Evolutionary conservation across 2,113 vertebrate species (phyloP), one percentile per base, ranked within the genome.

Genomic region (Phyllopteryx taeniolatus): DNA sequence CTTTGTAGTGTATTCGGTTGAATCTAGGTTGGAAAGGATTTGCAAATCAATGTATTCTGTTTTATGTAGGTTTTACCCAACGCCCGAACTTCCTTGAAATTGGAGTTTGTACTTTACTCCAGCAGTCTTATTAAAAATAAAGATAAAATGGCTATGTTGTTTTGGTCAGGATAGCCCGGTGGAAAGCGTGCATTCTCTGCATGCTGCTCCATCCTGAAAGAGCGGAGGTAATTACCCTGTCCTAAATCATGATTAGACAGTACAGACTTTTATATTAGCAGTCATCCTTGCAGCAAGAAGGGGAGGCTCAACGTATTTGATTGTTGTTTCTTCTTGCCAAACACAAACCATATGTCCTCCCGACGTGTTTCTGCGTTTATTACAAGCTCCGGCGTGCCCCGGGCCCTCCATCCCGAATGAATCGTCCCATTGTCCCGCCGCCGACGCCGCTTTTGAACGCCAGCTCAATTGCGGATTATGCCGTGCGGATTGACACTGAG

Each of bases 311-410:
- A 80, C 87, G 75, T 85, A 84, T 90, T 87, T 93, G 88, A 91
- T 92, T 90, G 86, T 91, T 88, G 88, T 91, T 88, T 88, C 83
- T 88, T 80, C 69, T 80, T 53, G 79, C 84, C 80, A 92, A 93
- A 92, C 88, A 81, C 84, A 84, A 93, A 92, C 83, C 91, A 93
- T 85, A 91, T 93, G 91, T 91, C 81, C 74, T 76, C 79, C 20
- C 78, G 81, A 86, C 83, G 87, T 75, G 86, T 87, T 86, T 86
- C 79, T 42, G 83, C 84, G 81, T 90, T 91, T 89, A 86, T 87
- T 87, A 88, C 43, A 7, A 82, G 84, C 84, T 49, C 80, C 83
- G 79, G 81, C 80, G 78, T 81, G 79, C 84, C 83, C 83, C 84
- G 81, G 78, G 83, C 82, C 77, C 74, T 88, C 80, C 77, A 70